phyloP scores from a whole-genome alignment of 2,113 vertebrate genomes.

The Brevimyrus niger region DNA sequence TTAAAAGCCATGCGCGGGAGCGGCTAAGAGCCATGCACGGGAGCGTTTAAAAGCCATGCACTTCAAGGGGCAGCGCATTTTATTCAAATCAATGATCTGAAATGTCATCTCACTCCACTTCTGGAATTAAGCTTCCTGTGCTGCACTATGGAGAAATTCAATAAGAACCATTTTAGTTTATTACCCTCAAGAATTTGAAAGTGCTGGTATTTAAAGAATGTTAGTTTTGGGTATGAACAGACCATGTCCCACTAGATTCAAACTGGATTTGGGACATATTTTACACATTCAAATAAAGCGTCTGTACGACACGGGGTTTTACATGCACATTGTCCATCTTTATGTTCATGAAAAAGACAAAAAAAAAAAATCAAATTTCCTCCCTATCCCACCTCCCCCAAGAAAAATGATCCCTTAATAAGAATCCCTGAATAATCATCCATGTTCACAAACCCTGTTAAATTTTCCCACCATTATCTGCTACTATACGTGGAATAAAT shows the following conservation, averaged over 20 bases:
- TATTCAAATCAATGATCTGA: constrained; percentile 23
- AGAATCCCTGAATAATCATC: not conserved
- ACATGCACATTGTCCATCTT: not conserved
- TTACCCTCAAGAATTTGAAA: not conserved
- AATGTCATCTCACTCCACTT: constrained; percentile 27
- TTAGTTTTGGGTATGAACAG: not conserved
- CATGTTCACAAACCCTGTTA: not conserved
- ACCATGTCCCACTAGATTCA: not conserved
- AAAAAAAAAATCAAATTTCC: not conserved
- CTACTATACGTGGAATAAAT: not conserved
- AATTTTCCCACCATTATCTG: not conserved
- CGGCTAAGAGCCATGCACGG: rapidly evolving
- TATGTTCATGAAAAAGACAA: not conserved
- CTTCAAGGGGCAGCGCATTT: not conserved
- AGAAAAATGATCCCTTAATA: not conserved
- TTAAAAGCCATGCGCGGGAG: too few species aligned
- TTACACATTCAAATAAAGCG: not conserved
- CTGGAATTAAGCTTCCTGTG: constrained; percentile 1
- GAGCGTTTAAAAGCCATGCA: not conserved
- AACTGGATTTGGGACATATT: not conserved
- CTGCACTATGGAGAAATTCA: constrained; percentile 15
- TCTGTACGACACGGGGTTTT: not conserved
- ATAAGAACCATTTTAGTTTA: constrained; percentile 11
- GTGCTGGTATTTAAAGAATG: not conserved
- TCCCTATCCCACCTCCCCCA: not conserved